Base-by-base conservation (phyloP, 64 coral and sea anemone species). In the Montipora foliosa region DNA sequence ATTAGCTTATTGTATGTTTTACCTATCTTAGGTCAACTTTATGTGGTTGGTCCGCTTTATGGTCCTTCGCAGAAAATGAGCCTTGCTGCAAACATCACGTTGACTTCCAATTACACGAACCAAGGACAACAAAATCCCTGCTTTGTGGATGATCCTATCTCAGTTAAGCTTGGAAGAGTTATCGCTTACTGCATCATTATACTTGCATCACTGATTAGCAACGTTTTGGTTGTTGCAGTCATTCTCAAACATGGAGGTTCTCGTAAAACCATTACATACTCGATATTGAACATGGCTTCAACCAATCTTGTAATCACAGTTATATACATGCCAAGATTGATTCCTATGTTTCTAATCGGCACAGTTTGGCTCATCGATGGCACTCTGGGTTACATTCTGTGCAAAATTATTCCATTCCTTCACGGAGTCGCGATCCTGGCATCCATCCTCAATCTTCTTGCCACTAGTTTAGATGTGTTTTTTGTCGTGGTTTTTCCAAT, bases 261-360 rank as follows among this genome's bases (percentile, higher is more conserved):
- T 10, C 64, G 66, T 6, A 86, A 86, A 71, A 86, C 82, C 10
- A 67, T 86, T 22, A 86, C 68, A 8, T 86, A 71, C 15, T 3
- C 82, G 9, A 64, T 86, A 0, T 17, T 86, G 45, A 86, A 86
- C n/a, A 86, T 86, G 64, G 45, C 64, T 0, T 45, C 20, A 4
- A 64, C 82, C 6, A 86, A 48, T 71, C 66, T 86, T 71, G 46
- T 86, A 1, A 86, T 86, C 19, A 86, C 82, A 48, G 66, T 29
- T 6, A n/a, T 47, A 9, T 86, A 86, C 17, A 86, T 86, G 82
- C 82, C 82, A 37, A 70, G 82, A 22, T 70, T 86, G 20, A 86
- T 86, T 9, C 82, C 82, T 4, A 86, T 86, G 82, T 86, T 49
- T n/a, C 29, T 86, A 46, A 50, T 86, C 0, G 82, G 82, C 0